Percentiles rank a stretch among this genome's conserved stretches.
phyloP scores from a whole-genome alignment of 2,113 vertebrate species.

The Campylomormyrus numenius region DNA sequence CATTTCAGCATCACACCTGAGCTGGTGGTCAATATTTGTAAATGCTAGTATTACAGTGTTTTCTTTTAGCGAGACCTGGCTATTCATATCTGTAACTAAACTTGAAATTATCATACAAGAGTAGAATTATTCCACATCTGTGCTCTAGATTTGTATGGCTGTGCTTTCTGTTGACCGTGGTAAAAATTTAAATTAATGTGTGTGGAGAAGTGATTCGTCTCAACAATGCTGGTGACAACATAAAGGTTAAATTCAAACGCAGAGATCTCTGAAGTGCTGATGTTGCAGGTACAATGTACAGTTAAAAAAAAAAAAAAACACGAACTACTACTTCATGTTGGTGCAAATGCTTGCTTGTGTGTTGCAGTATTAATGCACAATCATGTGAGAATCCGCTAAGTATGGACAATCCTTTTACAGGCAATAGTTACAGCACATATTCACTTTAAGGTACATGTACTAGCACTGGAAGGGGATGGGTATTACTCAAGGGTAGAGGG shows the following conservation, averaged over 20 bases:
- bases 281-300: constrained; percentile 9
- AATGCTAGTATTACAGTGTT: not conserved
- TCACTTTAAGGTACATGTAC: not conserved
- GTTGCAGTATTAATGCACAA: not conserved
- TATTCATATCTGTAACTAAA: not conserved
- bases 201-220: not conserved
- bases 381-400: not conserved
- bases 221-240: not conserved
- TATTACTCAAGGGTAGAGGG: not conserved
- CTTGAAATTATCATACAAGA: not conserved
- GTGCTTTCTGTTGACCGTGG: not conserved
- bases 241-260: not conserved
- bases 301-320: not conserved
- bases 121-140: not conserved
- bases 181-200: not conserved
- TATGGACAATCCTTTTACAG: not conserved
- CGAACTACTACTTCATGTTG: not conserved
- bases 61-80: not conserved
- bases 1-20: not conserved
- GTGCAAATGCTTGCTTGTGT: not conserved
- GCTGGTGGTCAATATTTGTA: not conserved
- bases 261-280: not conserved
- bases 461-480: not conserved
- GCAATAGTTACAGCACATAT: not conserved
- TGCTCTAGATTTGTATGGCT: not conserved